Evolutionary conservation across 1,140 invertebrate genomes (phyloP).

Genomic region (Brachionus rotundiformis): DNA sequence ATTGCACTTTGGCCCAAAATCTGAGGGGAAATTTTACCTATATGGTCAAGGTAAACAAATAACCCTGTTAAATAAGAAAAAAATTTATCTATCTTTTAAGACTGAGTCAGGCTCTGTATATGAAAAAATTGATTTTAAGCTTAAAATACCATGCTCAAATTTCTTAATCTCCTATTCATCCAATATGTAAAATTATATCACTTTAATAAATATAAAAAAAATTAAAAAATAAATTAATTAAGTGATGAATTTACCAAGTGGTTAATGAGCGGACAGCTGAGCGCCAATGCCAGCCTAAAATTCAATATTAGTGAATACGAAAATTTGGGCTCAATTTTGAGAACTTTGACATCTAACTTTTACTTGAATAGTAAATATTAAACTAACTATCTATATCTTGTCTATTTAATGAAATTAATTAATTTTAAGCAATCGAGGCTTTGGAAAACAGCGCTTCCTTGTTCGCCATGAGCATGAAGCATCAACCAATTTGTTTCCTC

Average conservation of each 20-base stretch:
- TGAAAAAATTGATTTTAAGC: conserved; percentile 50
- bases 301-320: neutral
- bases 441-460: conserved; percentile 33
- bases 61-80: neutral
- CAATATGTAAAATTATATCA: neutral
- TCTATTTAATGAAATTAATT: neutral
- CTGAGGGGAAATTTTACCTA: conserved; percentile 41
- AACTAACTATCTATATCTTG: too few relatives aligned
- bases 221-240: neutral
- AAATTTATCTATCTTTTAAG: neutral
- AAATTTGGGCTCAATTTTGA: neutral
- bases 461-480: conserved; percentile 3
- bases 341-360: conserved; percentile 26
- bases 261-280: neutral
- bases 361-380: neutral
- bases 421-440: neutral
- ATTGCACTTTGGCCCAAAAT: conserved; percentile 8
- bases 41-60: conserved; percentile 2
- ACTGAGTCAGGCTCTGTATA: conserved; percentile 28
- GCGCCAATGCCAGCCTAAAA: neutral
- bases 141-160: conserved; percentile 18
- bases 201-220: neutral
- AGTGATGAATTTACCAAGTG: conserved; percentile 46
- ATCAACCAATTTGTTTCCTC: conserved; percentile 46
- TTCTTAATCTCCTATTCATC: conserved; percentile 9